phyloP scores from a whole-genome alignment of 1,140 invertebrate genomes.

The Archegozetes longisetosus region DNA sequence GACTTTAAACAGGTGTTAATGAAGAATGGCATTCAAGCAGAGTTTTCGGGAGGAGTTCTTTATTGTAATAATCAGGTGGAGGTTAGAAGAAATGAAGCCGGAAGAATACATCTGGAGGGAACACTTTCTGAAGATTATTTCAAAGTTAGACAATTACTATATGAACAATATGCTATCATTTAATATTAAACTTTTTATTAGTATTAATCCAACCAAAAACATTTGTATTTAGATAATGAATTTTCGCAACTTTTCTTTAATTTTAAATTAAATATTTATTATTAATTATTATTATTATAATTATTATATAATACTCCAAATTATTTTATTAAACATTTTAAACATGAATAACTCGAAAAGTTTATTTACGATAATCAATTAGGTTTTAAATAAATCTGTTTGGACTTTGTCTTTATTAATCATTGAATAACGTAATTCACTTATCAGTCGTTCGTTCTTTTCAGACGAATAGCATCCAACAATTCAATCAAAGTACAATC shows the following conservation, averaged over 20 bases:
- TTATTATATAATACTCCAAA: too few species aligned
- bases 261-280: neutral
- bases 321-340: too few species aligned
- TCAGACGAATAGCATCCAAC: too few species aligned
- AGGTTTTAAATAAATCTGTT: too few species aligned
- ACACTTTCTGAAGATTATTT: constrained; percentile 88
- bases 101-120: constrained; percentile 82
- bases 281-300: neutral
- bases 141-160: constrained; percentile 76
- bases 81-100: constrained; percentile 70
- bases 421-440: too few species aligned
- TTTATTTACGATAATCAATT: too few species aligned
- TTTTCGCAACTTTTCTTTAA: neutral
- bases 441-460: too few species aligned
- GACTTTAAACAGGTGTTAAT: constrained; percentile 93
- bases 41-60: constrained; percentile 83
- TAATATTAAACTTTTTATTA: constrained; percentile 35
- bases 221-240: constrained; percentile 18
- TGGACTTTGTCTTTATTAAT: too few species aligned
- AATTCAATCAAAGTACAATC: too few species aligned
- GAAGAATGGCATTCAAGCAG: constrained; percentile 67
- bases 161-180: constrained; percentile 93
- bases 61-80: constrained; percentile 89
- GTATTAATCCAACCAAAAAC: constrained; percentile 22
- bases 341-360: too few species aligned